Conservation (phyloP, 2,797 vertebrate genomes). For the Brachymystax lenok region DNA sequence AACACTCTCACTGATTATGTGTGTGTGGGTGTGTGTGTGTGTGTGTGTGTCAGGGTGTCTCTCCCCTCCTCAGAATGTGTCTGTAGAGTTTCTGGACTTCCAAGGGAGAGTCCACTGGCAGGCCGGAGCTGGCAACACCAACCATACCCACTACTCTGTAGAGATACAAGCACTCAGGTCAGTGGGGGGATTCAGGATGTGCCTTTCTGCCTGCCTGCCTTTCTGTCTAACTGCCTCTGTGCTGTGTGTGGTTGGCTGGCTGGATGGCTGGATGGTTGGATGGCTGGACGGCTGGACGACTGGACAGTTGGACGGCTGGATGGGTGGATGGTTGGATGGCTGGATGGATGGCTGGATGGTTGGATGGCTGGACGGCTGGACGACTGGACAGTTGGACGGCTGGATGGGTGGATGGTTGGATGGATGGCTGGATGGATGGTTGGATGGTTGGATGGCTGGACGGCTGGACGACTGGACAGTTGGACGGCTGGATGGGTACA, state of each 20-base stretch:
- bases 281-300: rapidly evolving
- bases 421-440: no score
- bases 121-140: conserved; percentile 31
- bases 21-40: neutral
- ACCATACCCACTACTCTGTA: conserved; percentile 41
- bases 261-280: no score
- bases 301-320: no score
- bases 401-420: rapidly evolving
- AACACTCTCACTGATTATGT: neutral
- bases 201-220: neutral
- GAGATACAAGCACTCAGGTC: conserved; percentile 12
- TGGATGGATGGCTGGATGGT: rapidly evolving
- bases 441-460: no score
- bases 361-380: no score
- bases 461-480: no score
- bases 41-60: conserved; percentile 32
- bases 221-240: no score
- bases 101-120: conserved; percentile 35
- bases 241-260: no score
- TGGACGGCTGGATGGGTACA: no score
- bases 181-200: neutral
- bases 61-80: conserved; percentile 46
- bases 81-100: conserved; percentile 50
- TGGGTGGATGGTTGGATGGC: no score
- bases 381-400: rapidly evolving